Evolutionary conservation across 2,888 invertebrate species (phyloP), one percentile per base, ranked within the genome.

Genomic region (Oasisia sp.): DNA sequence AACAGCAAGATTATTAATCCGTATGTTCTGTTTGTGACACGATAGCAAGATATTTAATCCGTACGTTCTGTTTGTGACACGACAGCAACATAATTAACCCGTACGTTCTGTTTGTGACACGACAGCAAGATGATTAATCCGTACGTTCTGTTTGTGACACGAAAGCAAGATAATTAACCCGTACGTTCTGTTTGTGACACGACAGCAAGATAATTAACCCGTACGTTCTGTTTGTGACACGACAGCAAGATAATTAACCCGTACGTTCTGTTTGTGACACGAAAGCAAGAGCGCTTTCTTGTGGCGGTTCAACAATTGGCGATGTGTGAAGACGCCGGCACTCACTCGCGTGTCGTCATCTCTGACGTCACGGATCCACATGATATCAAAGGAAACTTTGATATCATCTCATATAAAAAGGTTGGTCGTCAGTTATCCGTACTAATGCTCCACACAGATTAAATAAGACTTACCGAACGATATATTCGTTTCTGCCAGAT

Each of bases 341-440:
- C 98, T 5, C 98, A 98, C 91, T 98, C 99, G 0, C 99, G 99
- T 97, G 98, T 99, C 0, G 98, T 99, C 93, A 98, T 99, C 9
- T 98, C 98, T 95, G 93, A 94, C 1, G 99, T 99, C 38, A 97
- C 97, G 74, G 98, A 98, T 93, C 99, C 99, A 0, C 98, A 98
- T 96, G 98, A 99, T 97, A 99, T 99, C 92, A 98, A 98, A 0
- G 98, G 98, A 94, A 98, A 99, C 91, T 99, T 99, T 95, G 99
- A 99, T 96, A 97, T 97, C 0, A 99, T 99, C 93, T 98, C 99
- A 0, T 99, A 99, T 95, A 98, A 97, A 94, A 99, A 99, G 97
- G 98, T 98, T 96, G 74, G 91, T 11, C 12, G 45, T 32, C 9
- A 8, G 2, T 32, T 92, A 32, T 19, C 45, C 45, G 32, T 19